These are phyloP conservation scores for Proterorhinus semilunaris DNA, from an alignment of 2,113 vertebrate genomes.

Conservation along the genomic window DNA sequence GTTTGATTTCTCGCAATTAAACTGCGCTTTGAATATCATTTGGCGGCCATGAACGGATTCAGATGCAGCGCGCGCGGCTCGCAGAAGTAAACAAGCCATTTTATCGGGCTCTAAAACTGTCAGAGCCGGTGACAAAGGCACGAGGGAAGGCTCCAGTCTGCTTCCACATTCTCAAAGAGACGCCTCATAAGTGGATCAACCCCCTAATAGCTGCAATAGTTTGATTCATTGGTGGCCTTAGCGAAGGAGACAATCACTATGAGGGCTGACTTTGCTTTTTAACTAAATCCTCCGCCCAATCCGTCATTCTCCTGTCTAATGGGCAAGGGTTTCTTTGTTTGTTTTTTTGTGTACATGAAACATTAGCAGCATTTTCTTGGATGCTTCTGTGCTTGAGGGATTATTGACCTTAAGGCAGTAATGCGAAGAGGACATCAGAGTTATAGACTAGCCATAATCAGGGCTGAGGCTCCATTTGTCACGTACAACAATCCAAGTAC, in stretches of 20 bases:
- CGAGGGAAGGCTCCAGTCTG: slow-evolving; percentile 3
- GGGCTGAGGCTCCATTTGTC: neutral
- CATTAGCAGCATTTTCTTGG: neutral
- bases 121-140: slow-evolving; percentile 3
- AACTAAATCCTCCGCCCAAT: neutral
- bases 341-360: neutral
- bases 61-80: neutral
- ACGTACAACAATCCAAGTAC: neutral
- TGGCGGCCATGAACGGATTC: neutral
- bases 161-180: slow-evolving; percentile 1
- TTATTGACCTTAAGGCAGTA: neutral
- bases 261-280: slow-evolving; percentile 6
- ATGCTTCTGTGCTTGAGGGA: neutral
- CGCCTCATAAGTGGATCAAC: slow-evolving; percentile 10
- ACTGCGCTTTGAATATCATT: slow-evolving; percentile 6
- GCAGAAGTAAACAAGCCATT: slow-evolving; percentile 7
- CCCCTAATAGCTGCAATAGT: neutral
- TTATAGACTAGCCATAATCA: neutral
- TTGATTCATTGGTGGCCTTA: slow-evolving; percentile 3
- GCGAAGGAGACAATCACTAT: slow-evolving; percentile 6
- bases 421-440: neutral
- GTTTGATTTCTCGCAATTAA: slow-evolving; percentile 5
- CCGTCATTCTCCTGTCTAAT: neutral
- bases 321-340: neutral
- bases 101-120: neutral